Evolutionary conservation across 2,888 invertebrate species (phyloP).

Genomic region (Baccha elongata): DNA sequence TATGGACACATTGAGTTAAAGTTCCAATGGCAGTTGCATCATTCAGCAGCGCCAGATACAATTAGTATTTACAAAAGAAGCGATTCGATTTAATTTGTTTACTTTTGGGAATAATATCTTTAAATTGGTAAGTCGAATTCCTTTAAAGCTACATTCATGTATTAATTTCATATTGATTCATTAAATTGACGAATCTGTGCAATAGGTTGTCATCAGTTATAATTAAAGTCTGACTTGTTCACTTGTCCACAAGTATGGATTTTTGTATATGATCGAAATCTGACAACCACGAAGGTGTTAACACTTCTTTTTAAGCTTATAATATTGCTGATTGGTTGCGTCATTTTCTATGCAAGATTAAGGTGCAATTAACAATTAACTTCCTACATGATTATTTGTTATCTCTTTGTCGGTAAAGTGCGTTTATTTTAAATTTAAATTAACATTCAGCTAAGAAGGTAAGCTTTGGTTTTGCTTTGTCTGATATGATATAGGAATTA

Average conservation of each 20-base stretch:
- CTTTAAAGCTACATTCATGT: too few relatives aligned
- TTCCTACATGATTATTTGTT: neutral
- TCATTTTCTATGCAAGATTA: constrained; percentile 4
- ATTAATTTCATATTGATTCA: too few relatives aligned
- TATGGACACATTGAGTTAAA: constrained; percentile 13
- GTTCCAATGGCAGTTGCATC: neutral
- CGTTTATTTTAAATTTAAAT: neutral
- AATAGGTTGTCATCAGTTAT: neutral
- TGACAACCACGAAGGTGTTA: constrained; percentile 12
- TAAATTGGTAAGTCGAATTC: too few relatives aligned
- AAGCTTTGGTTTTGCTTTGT: too few relatives aligned
- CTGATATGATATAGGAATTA: too few relatives aligned
- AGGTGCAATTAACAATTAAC: neutral
- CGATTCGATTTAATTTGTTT: neutral
- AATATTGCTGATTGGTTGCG: neutral
- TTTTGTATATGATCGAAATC: neutral
- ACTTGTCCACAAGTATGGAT: neutral
- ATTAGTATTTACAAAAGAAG: too few relatives aligned
- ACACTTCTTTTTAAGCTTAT: constrained; percentile 6
- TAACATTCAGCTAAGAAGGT: too few relatives aligned
- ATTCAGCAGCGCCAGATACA: too few relatives aligned
- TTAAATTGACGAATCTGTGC: too few relatives aligned
- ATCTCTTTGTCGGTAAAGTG: neutral
- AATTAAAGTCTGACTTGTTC: neutral
- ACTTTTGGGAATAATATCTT: too few relatives aligned